phyloP scores from a whole-genome alignment of 2,888 invertebrate species.

The Rotaria magnacalcarata region DNA sequence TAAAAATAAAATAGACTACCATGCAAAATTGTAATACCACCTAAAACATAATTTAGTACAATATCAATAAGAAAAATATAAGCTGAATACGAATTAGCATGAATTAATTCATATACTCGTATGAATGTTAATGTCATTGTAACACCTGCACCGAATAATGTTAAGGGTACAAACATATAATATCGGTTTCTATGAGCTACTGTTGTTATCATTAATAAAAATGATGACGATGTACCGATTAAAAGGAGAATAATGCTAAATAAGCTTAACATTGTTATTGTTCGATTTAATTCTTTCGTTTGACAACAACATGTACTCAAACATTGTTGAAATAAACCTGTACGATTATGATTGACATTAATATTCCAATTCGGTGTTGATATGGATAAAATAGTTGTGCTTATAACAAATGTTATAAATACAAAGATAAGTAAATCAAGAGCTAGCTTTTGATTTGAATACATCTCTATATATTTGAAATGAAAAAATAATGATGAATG shows the following conservation, averaged over 20 bases:
- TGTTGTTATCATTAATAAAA: background rate
- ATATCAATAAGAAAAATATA: conserved; percentile 33
- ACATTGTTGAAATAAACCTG: conserved; percentile 13
- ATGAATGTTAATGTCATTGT: conserved; percentile 1
- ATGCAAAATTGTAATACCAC: background rate
- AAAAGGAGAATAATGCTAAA: background rate
- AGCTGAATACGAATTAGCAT: background rate
- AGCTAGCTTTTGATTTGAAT: conserved; percentile 4
- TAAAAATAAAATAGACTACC: conserved; percentile 6
- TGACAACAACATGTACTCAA: background rate
- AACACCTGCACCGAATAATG: background rate
- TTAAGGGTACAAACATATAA: conserved; percentile 25
- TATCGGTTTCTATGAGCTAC: background rate
- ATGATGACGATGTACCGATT: background rate
- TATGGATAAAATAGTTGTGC: background rate
- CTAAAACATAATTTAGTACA: background rate
- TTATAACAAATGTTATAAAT: background rate
- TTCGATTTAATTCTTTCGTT: background rate
- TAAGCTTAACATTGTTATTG: background rate
- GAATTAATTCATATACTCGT: background rate
- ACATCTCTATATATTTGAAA: background rate
- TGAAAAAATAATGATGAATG: background rate
- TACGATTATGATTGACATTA: background rate
- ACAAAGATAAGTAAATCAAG: background rate
- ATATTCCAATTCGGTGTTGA: conserved; percentile 4